phyloP scores from a whole-genome alignment of 1,140 invertebrate species.

The Musca vetustissima region DNA sequence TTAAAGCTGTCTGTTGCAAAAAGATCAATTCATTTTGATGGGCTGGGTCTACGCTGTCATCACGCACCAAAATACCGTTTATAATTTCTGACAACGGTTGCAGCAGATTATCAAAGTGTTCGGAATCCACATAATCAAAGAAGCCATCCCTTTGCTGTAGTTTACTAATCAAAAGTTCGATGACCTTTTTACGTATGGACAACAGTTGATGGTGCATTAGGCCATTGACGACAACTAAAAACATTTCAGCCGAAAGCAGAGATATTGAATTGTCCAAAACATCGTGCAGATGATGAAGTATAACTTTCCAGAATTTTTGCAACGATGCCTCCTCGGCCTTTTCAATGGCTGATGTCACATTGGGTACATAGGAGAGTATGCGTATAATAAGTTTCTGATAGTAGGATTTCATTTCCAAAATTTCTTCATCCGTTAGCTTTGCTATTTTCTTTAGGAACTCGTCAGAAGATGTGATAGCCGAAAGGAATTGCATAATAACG shows the following conservation, averaged over 20 bases:
- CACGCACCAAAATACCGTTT: slow-evolving; percentile 57
- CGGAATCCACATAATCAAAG: slow-evolving; percentile 56
- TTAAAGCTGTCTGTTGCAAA: slow-evolving; percentile 77
- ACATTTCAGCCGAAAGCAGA: slow-evolving; percentile 73
- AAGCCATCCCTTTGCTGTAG: slow-evolving; percentile 69
- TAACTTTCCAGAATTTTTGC: slow-evolving; percentile 76
- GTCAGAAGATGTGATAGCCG: slow-evolving; percentile 65
- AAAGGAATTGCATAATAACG: slow-evolving; percentile 70
- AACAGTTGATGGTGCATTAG: slow-evolving; percentile 69
- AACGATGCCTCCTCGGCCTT: slow-evolving; percentile 57
- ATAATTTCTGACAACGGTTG: slow-evolving; percentile 66
- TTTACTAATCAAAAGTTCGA: slow-evolving; percentile 82
- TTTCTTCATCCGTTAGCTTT: slow-evolving; percentile 55
- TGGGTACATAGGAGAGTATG: slow-evolving; percentile 68
- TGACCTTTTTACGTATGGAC: slow-evolving; percentile 73
- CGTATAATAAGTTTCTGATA: slow-evolving; percentile 72
- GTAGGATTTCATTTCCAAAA: slow-evolving; percentile 58
- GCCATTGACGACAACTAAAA: slow-evolving; percentile 72
- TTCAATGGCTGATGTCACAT: slow-evolving; percentile 59
- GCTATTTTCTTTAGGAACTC: slow-evolving; percentile 70
- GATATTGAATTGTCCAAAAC: slow-evolving; percentile 75
- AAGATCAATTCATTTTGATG: slow-evolving; percentile 59
- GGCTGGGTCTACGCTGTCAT: slow-evolving; percentile 26
- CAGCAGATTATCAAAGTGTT: slow-evolving; percentile 62
- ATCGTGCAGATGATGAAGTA: slow-evolving; percentile 76